Base-by-base conservation (phyloP, 2,113 vertebrate species). In the Oryzias javanicus region DNA sequence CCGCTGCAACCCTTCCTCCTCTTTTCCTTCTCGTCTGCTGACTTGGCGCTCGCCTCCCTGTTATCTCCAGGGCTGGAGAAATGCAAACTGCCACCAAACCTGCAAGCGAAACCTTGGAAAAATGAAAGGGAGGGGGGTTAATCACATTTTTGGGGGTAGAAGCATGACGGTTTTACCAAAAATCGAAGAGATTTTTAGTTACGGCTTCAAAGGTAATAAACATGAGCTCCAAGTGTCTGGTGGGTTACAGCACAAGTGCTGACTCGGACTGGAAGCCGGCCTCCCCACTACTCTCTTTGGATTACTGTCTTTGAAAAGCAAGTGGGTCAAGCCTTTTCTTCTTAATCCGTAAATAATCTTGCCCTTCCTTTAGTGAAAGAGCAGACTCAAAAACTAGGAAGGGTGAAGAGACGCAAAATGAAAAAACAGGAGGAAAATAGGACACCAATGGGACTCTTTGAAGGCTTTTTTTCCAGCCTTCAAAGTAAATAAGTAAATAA, bases 281-380 rank as follows among this genome's bases (percentile, higher is more conserved):
- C 63, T 64, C 66, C 49, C 45, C 61, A 51, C 27, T 22, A 47
- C 18, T 62, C 55, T 79, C 79, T 76, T 74, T 61, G 66, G 77
- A 74, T 60, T 64, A 50, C 51, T 20, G 61, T 75, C 76, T 74
- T 67, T 82, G 79, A 71, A 85, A 78, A 81, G 84, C 84, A 91
- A 91, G 69, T 89, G 82, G 89, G 88, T 89, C 89, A 89, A 85
- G 76, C 70, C 81, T 83, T 86, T 87, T 86, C 76, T 84, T 78
- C 81, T 72, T 89, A 89, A 90, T 90, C 86, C 75, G 20, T 60
- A 72, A 72, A 76, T 86, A 86, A 89, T 89, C 78, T 81, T 67
- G 55, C 71, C 68, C 69, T 74, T 79, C 48, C 83, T 74, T 67
- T 72, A 7, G 58, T 63, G 64, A 68, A 70, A 61, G 70, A 64